Conservation (phyloP, 2,888 invertebrate species). For the Lepidocyrtinus sp. region DNA sequence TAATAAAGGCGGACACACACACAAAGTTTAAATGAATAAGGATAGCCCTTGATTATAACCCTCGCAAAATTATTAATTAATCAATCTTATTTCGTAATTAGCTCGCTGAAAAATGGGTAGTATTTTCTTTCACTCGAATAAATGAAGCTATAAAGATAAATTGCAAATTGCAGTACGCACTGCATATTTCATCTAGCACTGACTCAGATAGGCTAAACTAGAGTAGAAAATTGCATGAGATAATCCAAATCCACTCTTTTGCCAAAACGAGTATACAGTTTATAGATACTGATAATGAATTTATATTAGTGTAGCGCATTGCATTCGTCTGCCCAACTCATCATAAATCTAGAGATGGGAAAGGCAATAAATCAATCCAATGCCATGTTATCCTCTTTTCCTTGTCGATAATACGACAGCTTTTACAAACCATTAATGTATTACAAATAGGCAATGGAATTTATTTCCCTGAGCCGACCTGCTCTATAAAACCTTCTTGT, state of each 20-base stretch:
- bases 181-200: neutral
- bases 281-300: neutral
- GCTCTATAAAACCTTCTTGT: neutral
- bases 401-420: conserved; percentile 53
- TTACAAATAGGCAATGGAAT: conserved; percentile 41
- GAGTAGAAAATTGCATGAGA: conserved; percentile 1
- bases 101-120: neutral
- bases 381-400: conserved; percentile 47
- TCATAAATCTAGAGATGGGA: conserved; percentile 67
- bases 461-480: neutral
- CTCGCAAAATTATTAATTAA: neutral
- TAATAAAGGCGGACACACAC: too few relatives aligned
- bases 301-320: neutral
- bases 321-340: conserved; percentile 1
- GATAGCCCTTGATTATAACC: neutral
- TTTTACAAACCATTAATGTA: conserved; percentile 44
- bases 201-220: too few relatives aligned
- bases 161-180: neutral
- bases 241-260: too few relatives aligned
- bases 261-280: too few relatives aligned
- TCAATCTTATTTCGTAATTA: neutral
- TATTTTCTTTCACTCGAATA: neutral
- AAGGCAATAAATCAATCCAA: conserved; percentile 69
- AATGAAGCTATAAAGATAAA: conserved; percentile 15
- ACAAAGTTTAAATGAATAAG: too few relatives aligned